Percentiles rank a stretch among this genome's conserved stretches.
phyloP scores from a whole-genome alignment of 2,888 invertebrate species.

The Cacoxenus indagator region DNA sequence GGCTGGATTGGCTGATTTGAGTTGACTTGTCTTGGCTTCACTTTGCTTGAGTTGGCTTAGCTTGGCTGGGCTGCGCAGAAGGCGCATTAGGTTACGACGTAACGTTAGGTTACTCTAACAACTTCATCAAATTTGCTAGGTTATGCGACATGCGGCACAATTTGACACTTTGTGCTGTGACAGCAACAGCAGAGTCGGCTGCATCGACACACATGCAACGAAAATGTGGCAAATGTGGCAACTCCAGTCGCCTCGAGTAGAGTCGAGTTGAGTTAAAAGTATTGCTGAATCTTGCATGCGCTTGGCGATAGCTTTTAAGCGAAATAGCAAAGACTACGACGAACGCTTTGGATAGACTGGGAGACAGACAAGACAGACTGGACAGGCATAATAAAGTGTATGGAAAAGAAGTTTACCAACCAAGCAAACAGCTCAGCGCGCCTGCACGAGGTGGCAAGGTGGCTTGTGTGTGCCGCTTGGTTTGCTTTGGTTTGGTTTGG shows the following conservation, averaged over 20 bases:
- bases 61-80: not conserved
- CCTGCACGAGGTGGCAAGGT: not conserved
- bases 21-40: not conserved
- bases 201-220: constrained; percentile 38
- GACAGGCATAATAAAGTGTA: constrained; percentile 11
- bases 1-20: not conserved
- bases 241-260: not conserved
- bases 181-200: constrained; percentile 42
- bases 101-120: constrained; percentile 26
- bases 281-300: constrained; percentile 62
- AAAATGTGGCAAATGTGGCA: not conserved
- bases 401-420: not conserved
- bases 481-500: too few species aligned
- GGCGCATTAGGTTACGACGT: constrained; percentile 26
- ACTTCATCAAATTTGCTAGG: constrained; percentile 65
- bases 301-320: constrained; percentile 57
- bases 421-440: not conserved
- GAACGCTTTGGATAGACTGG: too few species aligned
- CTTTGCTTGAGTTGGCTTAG: not conserved
- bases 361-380: constrained; percentile 41
- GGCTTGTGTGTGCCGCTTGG: not conserved
- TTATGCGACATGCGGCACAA: constrained; percentile 62
- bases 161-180: constrained; percentile 59
- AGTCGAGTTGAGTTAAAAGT: constrained; percentile 45
- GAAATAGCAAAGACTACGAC: constrained; percentile 16